Evolutionary conservation across 2,888 invertebrate species (phyloP), one percentile per base, ranked within the genome.

Genomic region (Melitaea athalia): DNA sequence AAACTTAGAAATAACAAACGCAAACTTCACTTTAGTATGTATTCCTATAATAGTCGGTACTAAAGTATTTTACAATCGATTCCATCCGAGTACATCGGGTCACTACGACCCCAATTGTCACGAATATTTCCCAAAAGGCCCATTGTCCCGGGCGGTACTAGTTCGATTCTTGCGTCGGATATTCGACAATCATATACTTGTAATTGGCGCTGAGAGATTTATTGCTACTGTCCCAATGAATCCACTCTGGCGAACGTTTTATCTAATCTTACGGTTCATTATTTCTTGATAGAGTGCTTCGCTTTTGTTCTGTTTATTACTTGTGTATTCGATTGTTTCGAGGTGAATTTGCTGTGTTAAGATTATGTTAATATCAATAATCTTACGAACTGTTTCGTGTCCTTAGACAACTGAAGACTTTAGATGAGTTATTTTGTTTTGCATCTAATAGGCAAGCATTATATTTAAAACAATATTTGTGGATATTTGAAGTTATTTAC

Each of bases 211-310:
- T 75, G 76, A 82, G 84, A 90, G 89, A 91, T 90, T 89, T 90
- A 91, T 88, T 83, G 83, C 76, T 76, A 77, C 78, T 84, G 85
- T 87, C 88, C 81, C 79, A 75, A 76, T 77, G 80, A 83, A 79
- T 88, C 85, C 82, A 81, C 81, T 85, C 80, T 79, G 76, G 75
- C 68, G 72, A 77, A 77, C 79, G 77, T 84, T 87, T 87, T 90
- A 90, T 90, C 90, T 90, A 86, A 91, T 90, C 91, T 90, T 77
- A 76, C 77, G 61, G 49, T 72, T 74, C 78, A 79, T 78, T 79
- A 79, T 72, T 74, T 63, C 55, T 72, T 72, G 70, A 72, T 67
- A 63, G 67, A 69, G 67, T 67, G 72, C 61, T 24, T 63, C 62
- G 59, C 61, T 67, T 63, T 67, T 67, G 67, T 70, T 60, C 38